phyloP scores from a whole-genome alignment of 2,797 vertebrate genomes.

The Lepilemur septentrionalis region DNA sequence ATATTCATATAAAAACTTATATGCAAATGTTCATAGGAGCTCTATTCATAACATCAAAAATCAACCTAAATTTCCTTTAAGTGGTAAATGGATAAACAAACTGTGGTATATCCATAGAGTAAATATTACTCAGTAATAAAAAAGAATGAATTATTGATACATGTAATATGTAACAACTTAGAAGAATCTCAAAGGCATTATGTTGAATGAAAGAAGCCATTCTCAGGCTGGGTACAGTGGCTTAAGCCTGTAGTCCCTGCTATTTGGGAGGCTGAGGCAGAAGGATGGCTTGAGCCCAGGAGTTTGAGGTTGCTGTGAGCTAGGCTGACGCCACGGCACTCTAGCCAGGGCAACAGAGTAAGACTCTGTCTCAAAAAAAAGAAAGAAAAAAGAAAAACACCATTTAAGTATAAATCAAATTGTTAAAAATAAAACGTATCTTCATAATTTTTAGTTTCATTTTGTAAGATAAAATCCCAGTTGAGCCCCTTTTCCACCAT shows the following conservation, averaged over 20 bases:
- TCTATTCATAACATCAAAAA: constrained; percentile 30
- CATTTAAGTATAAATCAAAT: background rate
- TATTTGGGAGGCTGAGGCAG: too few species aligned
- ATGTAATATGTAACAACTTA: background rate
- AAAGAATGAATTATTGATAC: constrained; percentile 8
- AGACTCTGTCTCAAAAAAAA: too few species aligned
- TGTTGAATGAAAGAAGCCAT: background rate
- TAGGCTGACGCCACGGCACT: too few species aligned
- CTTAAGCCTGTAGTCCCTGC: too few species aligned
- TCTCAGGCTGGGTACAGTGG: background rate
- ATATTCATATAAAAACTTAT: constrained; percentile 14
- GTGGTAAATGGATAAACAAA: constrained; percentile 15
- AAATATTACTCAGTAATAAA: constrained; percentile 10
- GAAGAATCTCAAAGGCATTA: constrained; percentile 34
- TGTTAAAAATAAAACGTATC: constrained; percentile 35
- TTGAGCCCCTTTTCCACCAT: background rate
- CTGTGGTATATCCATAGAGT: background rate
- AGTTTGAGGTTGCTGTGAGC: too few species aligned
- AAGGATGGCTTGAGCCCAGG: too few species aligned
- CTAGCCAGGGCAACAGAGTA: too few species aligned
- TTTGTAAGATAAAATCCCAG: constrained; percentile 24
- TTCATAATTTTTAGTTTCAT: constrained; percentile 42
- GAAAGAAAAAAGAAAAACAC: background rate
- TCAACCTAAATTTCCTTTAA: constrained; percentile 37
- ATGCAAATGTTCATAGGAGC: constrained; percentile 24